A percentile compares a stretch with the other conserved stretches of the same genome.
These are phyloP conservation scores for Enteromius thamalakanensis DNA, from an alignment of 2,797 vertebrate genomes.

Conservation along the genomic window DNA sequence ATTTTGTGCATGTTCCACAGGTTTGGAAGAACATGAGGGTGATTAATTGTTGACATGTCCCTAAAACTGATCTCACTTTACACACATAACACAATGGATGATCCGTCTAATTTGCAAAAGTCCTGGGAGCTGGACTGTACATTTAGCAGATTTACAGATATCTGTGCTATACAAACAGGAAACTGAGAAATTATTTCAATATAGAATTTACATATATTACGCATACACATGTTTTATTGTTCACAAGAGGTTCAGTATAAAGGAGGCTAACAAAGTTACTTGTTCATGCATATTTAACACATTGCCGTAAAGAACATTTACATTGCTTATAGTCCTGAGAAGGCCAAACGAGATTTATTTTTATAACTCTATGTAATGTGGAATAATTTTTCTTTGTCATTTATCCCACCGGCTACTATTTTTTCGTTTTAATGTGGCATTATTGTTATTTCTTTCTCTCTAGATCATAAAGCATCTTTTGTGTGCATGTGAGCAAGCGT, in stretches of 20 bases:
- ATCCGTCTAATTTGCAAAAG: neutral
- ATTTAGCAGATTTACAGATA: neutral
- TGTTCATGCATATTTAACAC: neutral
- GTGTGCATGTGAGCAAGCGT: conserved; percentile 5
- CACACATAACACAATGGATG: neutral
- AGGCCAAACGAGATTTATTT: neutral
- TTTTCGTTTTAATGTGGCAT: neutral
- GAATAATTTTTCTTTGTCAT: neutral
- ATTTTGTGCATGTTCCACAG: neutral
- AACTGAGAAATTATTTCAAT: neutral
- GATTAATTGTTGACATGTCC: neutral
- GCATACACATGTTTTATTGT: neutral
- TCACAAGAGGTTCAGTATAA: neutral
- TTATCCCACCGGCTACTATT: neutral
- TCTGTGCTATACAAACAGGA: conserved; percentile 1
- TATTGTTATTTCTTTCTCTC: neutral
- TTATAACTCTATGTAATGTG: neutral
- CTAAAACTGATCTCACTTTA: neutral
- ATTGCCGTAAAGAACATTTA: neutral
- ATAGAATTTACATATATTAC: neutral
- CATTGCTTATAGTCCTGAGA: neutral
- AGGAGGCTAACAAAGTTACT: neutral
- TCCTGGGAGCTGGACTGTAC: neutral
- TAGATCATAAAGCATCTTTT: conserved; percentile 18
- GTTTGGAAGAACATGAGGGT: neutral